phyloP scores from a whole-genome alignment of 2,113 vertebrate genomes.

The Campylorhamphus procurvoides region DNA sequence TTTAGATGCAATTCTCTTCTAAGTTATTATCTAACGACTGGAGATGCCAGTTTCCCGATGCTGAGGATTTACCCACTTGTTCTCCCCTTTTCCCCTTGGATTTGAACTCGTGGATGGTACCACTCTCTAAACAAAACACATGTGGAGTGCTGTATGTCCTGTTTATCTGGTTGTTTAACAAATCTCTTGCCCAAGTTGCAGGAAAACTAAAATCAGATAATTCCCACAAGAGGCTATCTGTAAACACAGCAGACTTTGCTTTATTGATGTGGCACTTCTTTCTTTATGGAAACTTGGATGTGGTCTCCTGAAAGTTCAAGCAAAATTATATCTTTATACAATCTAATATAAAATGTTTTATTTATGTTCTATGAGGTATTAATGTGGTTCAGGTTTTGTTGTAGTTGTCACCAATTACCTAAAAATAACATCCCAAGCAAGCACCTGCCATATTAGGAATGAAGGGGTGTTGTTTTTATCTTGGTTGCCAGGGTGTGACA shows the following conservation, averaged over 20 bases:
- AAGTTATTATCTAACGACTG: neutral
- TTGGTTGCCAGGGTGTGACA: neutral
- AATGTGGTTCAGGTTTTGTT: neutral
- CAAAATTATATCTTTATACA: neutral
- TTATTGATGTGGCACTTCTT: neutral
- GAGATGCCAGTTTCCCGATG: neutral
- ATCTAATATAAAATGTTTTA: neutral
- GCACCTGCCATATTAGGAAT: neutral
- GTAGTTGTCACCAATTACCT: neutral
- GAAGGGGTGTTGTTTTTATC: neutral
- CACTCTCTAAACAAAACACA: neutral
- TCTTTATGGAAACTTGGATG: neutral
- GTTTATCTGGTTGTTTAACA: neutral
- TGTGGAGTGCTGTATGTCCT: neutral
- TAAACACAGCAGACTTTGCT: neutral
- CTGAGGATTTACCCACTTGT: neutral
- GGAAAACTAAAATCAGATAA: neutral
- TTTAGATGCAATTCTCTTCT: neutral
- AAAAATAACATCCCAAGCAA: neutral
- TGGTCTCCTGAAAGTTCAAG: neutral
- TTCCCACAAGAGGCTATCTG: neutral
- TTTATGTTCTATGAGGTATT: neutral
- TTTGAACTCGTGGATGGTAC: neutral
- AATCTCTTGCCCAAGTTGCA: neutral
- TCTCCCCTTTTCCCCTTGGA: neutral